A percentile compares a stretch with the other conserved stretches of the same genome.
These are phyloP conservation scores for Callaeas wilsoni DNA, from an alignment of 2,113 vertebrate genomes.

Conservation along the genomic window DNA sequence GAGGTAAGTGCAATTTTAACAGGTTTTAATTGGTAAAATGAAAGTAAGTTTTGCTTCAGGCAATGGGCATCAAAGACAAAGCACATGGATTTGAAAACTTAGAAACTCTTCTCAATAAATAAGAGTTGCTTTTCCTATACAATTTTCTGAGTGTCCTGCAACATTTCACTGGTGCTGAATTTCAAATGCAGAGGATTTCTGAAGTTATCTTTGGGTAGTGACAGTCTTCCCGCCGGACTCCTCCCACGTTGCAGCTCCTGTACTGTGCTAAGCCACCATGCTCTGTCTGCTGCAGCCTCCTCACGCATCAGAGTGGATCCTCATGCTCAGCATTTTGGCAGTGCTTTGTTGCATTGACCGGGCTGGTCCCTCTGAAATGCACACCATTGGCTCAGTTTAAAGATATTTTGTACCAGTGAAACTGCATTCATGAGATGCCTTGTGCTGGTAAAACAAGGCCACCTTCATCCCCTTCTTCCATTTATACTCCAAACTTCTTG, in stretches of 20 bases:
- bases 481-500: background rate
- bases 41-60: background rate
- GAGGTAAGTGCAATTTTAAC: background rate
- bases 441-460: background rate
- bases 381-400: background rate
- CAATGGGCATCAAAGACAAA: background rate
- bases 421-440: rapidly evolving
- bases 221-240: background rate
- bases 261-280: rapidly evolving
- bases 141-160: background rate
- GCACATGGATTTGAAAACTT: background rate
- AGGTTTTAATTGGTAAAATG: background rate
- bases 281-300: background rate
- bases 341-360: background rate
- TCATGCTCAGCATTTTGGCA: background rate
- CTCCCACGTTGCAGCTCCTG: rapidly evolving
- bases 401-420: background rate
- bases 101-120: background rate
- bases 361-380: background rate
- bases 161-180: background rate
- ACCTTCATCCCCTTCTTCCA: background rate
- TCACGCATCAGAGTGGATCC: background rate
- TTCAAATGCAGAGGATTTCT: background rate
- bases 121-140: background rate
- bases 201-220: background rate